Evolutionary conservation across 2,113 vertebrate genomes (phyloP), one percentile per base, ranked within the genome.

Genomic region (Octodon degus): DNA sequence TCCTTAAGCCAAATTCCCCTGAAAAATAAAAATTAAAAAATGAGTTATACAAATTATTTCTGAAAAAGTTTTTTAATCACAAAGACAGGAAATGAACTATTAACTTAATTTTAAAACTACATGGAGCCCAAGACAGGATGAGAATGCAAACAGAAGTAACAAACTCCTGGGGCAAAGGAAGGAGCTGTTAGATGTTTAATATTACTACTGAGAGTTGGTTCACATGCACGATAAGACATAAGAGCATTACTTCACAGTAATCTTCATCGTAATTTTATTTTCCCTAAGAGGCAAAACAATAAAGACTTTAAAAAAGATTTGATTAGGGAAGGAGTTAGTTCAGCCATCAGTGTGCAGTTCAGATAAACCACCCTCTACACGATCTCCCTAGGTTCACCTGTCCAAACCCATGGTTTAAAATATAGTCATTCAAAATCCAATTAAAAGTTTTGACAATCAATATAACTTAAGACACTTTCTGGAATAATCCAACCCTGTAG

Each of bases 1-100:
- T 98, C 81, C 98, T 98, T 86, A 99, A 98, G 22, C 99, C 99
- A 91, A 99, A 99, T 98, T 99, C 99, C 27, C 99, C 99, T 99
- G 97, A 62, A 65, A 0, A 72, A 87, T 14, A 30, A 10, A 94
- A 86, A 84, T 63, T 19, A 40, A 72, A 91, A 60, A 19, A 0
- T 37, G 12, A 93, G 55, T 95, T 84, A 95, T 40, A 96, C 2
- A 68, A 65, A 82, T 92, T 68, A 87, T 47, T 95, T 83, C 67
- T 91, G 37, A 90, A 95, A 65, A 72, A n/a, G 14, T 37, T 79
- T 89, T 90, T 77, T 82, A 96, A 82, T 96, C 68, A 94, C 74
- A 74, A 95, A 67, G 32, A 32, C 37, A 94, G 8, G 65, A 92
- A 95, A 90, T 74, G 4, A 70, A 53, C 1, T 53, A 53, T 34